Evolutionary conservation across 2,797 vertebrate species (phyloP).

Genomic region (Sebastes hubbsi): DNA sequence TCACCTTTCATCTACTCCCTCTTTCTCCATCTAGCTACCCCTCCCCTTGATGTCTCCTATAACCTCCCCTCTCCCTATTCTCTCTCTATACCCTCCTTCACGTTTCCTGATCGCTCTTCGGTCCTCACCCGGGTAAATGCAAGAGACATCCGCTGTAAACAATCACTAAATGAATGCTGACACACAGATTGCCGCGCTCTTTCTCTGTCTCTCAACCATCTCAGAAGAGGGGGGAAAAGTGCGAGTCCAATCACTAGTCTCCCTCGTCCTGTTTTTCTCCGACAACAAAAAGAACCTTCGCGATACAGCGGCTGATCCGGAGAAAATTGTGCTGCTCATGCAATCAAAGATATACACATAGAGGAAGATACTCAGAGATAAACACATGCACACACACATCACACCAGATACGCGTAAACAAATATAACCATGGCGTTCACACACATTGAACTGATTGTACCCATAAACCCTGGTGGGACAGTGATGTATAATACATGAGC

Average conservation of each 20-base stretch:
- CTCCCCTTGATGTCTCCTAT: conserved; percentile 30
- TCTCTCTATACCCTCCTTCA: background rate
- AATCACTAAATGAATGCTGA: conserved; percentile 49
- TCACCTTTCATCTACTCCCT: conserved; percentile 31
- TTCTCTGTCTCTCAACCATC: background rate
- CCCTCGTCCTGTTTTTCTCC: conserved; percentile 32
- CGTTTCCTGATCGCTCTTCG: background rate
- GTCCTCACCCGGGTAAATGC: conserved; percentile 20
- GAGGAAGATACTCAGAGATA: background rate
- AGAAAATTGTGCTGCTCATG: conserved; percentile 16
- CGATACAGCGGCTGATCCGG: conserved; percentile 12
- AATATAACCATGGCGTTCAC: conserved; percentile 9
- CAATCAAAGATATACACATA: conserved; percentile 26
- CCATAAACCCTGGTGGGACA: conserved; percentile 29
- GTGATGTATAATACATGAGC: conserved; percentile 66
- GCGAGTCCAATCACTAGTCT: conserved; percentile 20
- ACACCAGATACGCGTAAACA: conserved; percentile 20
- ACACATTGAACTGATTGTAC: conserved; percentile 43
- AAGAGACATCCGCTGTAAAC: conserved; percentile 38
- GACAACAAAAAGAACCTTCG: background rate
- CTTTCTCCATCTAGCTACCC: conserved; percentile 1
- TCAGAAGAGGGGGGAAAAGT: conserved; percentile 12
- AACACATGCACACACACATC: background rate
- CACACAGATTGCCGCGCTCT: conserved; percentile 22
- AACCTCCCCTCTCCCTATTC: conserved; percentile 1